Base-by-base conservation (phyloP, 2,888 invertebrate genomes). In the Callimorpha dominula region DNA sequence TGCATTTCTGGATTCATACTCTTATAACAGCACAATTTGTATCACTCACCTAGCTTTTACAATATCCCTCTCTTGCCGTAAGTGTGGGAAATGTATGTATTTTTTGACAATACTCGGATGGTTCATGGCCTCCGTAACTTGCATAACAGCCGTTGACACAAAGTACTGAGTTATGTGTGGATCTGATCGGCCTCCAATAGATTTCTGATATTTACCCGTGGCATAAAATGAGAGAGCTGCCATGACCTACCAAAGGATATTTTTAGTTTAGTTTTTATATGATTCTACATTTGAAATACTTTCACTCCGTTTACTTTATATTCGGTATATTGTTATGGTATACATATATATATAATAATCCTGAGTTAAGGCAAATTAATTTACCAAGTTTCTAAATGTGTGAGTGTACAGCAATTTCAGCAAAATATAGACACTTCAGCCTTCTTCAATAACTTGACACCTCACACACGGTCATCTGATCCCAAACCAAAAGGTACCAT, bases 11-110 rank as follows among this genome's bases (percentile, higher is more conserved):
- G 11, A 57, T 5, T 11, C 11, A 9, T 12, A 12, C 5, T 9
- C 9, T 4, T 57, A n/a, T 20, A 20, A 12, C 0, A 0, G 12
- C 12, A 60, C 20, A 12, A 31, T 14, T 14, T 31, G 3, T 14
- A 31, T 50, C 50, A 14, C 83, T 79, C 76, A 94, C 95, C 92
- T 93, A 76, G 91, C 89, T 80, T 95, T 95, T 54, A 95, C 88
- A 74, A 91, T 84, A 81, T 95, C 94, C 49, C 95, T 86, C 70
- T 95, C 95, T 60, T 90, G 87, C n/a, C 91, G 89, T 20, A 95
- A 80, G 86, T 95, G 95, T 17, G 95, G 95, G 71, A 94, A 95
- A 77, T 95, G 95, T 72, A 95, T 94, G 75, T 95, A 94, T 72
- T 95, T 95, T 81, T 94, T 94, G 0, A 95, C 91, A 76, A 95